A percentile compares a stretch with the other conserved stretches of the same genome.
phyloP scores from a whole-genome alignment of 2,797 vertebrate genomes.

The Nasua narica region DNA sequence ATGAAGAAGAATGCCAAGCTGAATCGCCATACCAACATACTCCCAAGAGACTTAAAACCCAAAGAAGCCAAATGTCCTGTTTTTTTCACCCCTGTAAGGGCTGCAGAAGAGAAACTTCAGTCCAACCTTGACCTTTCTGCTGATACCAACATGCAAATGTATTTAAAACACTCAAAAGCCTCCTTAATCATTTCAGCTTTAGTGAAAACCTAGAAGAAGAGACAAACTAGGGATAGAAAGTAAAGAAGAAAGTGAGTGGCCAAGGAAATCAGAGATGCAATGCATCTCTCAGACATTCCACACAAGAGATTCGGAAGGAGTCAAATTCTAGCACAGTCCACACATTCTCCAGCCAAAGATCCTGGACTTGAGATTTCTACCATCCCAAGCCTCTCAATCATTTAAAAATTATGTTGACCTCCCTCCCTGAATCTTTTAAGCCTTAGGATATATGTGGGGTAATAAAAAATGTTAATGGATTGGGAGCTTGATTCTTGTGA shows the following conservation, averaged over 20 bases:
- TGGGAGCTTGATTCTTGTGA: slow-evolving; percentile 60
- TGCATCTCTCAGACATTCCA: neutral
- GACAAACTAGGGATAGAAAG: neutral
- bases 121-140: slow-evolving; percentile 10
- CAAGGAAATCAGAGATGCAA: neutral
- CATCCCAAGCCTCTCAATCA: neutral
- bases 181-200: neutral
- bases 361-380: neutral
- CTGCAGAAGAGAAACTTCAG: neutral
- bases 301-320: neutral
- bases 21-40: neutral
- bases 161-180: neutral
- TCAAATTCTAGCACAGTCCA: neutral
- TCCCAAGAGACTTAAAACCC: neutral
- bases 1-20: neutral
- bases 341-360: slow-evolving; percentile 21
- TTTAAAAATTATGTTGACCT: slow-evolving; percentile 57
- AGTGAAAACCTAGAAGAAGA: neutral
- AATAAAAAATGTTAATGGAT: slow-evolving; percentile 65
- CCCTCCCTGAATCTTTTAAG: slow-evolving; percentile 52
- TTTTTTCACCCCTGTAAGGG: neutral
- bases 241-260: neutral
- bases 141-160: slow-evolving; percentile 3
- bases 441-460: neutral
- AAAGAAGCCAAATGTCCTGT: neutral